Percentiles rank a stretch among this genome's conserved stretches.
Evolutionary conservation across 2,797 vertebrate species (phyloP).

Genomic region (Pangasius krempfi): DNA sequence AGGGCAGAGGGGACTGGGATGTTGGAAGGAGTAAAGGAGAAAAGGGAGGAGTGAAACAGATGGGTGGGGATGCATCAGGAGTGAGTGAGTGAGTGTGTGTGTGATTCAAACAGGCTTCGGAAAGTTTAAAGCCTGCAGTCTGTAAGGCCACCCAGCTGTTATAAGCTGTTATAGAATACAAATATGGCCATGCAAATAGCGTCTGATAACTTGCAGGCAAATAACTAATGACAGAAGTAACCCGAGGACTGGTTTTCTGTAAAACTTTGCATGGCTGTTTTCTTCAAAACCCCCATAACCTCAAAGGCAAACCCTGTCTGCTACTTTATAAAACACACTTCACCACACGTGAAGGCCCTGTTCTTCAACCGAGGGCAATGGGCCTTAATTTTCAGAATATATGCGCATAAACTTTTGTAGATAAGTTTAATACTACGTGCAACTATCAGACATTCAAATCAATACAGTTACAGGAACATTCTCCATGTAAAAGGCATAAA

Average conservation of each 20-base stretch:
- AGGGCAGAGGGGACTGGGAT: constrained; percentile 59
- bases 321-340: not conserved
- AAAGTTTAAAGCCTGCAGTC: not conserved
- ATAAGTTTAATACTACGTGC: not conserved
- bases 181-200: not conserved
- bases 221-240: not conserved
- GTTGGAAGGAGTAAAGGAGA: constrained; percentile 12
- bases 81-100: not conserved
- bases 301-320: not conserved
- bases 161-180: not conserved
- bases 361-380: not conserved
- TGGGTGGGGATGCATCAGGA: constrained; percentile 21
- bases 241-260: not conserved
- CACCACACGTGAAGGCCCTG: not conserved
- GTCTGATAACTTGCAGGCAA: not conserved
- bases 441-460: not conserved
- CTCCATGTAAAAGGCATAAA: not conserved
- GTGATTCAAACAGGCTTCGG: not conserved
- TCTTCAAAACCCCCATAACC: not conserved
- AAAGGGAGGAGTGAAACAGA: constrained; percentile 35
- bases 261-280: not conserved
- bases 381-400: not conserved
- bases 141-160: not conserved
- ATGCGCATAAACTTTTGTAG: not conserved
- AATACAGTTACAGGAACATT: not conserved